Evolutionary conservation across 1,140 invertebrate species (phyloP).

Genomic region (Drosophila sproati): DNA sequence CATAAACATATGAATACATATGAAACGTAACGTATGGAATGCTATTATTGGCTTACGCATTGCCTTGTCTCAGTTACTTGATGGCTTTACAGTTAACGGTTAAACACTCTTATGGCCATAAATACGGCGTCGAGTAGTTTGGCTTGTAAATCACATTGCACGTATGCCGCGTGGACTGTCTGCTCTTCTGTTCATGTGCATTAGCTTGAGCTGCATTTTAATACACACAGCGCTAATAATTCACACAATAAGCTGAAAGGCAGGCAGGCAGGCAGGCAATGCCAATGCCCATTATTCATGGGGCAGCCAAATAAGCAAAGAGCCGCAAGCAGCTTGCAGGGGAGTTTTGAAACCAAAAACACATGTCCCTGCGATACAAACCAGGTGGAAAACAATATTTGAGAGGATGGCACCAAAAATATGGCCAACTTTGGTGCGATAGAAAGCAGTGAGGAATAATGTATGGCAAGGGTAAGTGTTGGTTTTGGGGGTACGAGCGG

Average conservation of each 20-base stretch:
- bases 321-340: background rate
- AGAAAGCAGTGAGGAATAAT: background rate
- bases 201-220: conserved; percentile 77
- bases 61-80: conserved; percentile 10
- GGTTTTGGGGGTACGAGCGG: background rate
- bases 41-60: conserved; percentile 12
- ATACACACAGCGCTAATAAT: conserved; percentile 78
- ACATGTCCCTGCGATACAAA: conserved; percentile 31
- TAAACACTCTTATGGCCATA: conserved; percentile 36
- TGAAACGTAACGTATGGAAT: background rate
- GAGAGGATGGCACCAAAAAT: conserved; percentile 31
- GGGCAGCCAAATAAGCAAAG: conserved; percentile 37
- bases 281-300: conserved; percentile 65
- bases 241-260: conserved; percentile 74
- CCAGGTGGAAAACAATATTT: conserved; percentile 49
- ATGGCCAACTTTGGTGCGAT: conserved; percentile 39
- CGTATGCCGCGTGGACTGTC: conserved; percentile 52
- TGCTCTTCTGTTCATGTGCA: conserved; percentile 34
- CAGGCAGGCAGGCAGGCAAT: conserved; percentile 37
- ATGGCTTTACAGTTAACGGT: conserved; percentile 24
- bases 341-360: conserved; percentile 22
- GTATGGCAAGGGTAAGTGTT: background rate
- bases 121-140: conserved; percentile 40
- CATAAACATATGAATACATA: background rate
- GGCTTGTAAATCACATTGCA: conserved; percentile 71